Conservation (phyloP, 2,113 vertebrate genomes). For the Aspiorhynchus laticeps region DNA sequence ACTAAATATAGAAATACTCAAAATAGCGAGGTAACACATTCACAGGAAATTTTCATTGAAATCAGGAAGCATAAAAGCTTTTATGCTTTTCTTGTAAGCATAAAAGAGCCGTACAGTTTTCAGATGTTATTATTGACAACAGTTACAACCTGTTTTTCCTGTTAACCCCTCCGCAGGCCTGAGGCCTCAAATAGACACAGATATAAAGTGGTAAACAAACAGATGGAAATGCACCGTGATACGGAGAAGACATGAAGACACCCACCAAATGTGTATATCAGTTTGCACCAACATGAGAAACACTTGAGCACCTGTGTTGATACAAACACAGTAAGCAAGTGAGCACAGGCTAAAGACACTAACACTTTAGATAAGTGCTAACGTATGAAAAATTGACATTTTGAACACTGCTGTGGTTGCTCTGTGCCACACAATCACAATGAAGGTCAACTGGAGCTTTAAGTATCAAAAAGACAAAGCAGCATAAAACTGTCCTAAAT, state of each 20-base stretch:
- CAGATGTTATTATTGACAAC: not conserved
- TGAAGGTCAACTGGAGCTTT: not conserved
- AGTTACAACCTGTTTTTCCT: slow-evolving; percentile 59
- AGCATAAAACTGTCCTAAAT: not conserved
- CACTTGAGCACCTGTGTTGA: not conserved
- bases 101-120: slow-evolving; percentile 11
- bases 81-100: not conserved
- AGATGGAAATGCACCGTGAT: not conserved
- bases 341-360: not conserved
- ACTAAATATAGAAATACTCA: not conserved
- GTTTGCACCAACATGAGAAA: not conserved
- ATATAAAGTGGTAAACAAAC: slow-evolving; percentile 1
- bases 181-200: slow-evolving; percentile 9
- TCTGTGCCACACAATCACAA: not conserved
- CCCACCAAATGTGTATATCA: not conserved
- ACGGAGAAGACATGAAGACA: not conserved
- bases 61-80: too few species aligned
- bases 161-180: slow-evolving; percentile 51
- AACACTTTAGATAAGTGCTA: not conserved
- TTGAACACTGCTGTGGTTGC: not conserved
- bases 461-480: not conserved
- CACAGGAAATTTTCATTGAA: not conserved
- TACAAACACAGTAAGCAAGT: not conserved
- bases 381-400: not conserved
- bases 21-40: not conserved